These are phyloP conservation scores for Pollenia angustigena DNA, from an alignment of 2,888 invertebrate genomes.

Conservation along the genomic window DNA sequence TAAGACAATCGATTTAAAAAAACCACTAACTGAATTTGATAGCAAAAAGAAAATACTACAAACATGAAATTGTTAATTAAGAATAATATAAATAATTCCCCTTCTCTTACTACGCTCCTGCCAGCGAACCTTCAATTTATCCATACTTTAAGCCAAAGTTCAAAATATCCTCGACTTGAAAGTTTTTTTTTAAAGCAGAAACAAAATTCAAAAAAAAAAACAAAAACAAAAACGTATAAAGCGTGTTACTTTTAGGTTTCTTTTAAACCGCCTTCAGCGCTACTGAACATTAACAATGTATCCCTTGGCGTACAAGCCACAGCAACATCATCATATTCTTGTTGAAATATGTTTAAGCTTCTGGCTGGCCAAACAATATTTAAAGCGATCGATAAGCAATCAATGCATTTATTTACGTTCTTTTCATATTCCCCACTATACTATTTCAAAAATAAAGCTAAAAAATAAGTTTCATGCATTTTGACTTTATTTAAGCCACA, in stretches of 20 bases:
- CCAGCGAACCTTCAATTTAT: neutral
- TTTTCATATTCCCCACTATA: constrained; percentile 42
- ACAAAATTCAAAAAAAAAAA: neutral
- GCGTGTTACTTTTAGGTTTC: constrained; percentile 62
- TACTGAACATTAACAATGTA: constrained; percentile 62
- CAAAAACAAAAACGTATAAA: constrained; percentile 16
- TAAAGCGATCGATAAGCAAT: constrained; percentile 75
- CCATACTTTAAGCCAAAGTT: constrained; percentile 47
- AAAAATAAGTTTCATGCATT: constrained; percentile 24
- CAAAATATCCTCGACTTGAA: constrained; percentile 16
- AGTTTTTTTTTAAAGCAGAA: constrained; percentile 9
- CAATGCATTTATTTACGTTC: constrained; percentile 70
- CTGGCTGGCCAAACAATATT: constrained; percentile 66
- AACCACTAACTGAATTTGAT: too few relatives aligned
- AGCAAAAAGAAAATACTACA: too few relatives aligned
- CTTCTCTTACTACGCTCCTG: constrained; percentile 20
- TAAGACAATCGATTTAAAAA: too few relatives aligned
- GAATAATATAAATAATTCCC: too few relatives aligned
- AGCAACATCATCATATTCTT: constrained; percentile 59
- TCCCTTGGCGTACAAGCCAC: constrained; percentile 59
- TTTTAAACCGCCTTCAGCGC: constrained; percentile 63
- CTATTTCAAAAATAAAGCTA: constrained; percentile 42
- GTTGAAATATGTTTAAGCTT: constrained; percentile 68
- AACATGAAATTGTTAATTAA: too few relatives aligned
- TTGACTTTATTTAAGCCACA: constrained; percentile 51